Evolutionary conservation across 2,797 vertebrate species (phyloP), one percentile per base, ranked within the genome.

Genomic region (Sardinella longiceps): DNA sequence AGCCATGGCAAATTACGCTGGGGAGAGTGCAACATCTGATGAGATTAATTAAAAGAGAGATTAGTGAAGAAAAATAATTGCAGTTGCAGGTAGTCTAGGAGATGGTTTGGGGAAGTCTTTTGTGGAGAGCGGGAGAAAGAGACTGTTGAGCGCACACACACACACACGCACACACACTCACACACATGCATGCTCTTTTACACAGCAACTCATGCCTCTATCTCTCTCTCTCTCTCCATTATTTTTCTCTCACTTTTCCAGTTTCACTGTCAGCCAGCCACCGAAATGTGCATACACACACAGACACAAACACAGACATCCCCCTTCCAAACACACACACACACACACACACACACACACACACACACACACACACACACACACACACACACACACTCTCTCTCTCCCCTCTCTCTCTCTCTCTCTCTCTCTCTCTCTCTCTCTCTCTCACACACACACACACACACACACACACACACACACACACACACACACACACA

Each of bases 331-430:
- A 25, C 23, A 58, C 23, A n/a, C 56, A 83, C 43, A 48, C 4
- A 33, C 25, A 18, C 46, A 83, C 58, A 20, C n/a, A 48, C n/a
- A 25, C 80, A 81, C 80, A 15, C 74, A 53, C 14, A 23, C 43
- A 63, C 88, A 33, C n/a, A 25, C 14, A 39, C 74, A 39, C 74
- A 89, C 92, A 45, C 50, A 80, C 66, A 37, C 66, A 12, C 50
- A 45, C 58, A 85, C 58, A 25, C 53, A 74, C 23, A 51, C 25
- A 25, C 33, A 58, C 56, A 25, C 23, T n/a, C n/a, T n/a, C n/a
- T n/a, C n/a, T n/a, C n/a, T n/a, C n/a, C n/a, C n/a, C n/a, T n/a
- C n/a, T n/a, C n/a, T n/a, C n/a, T n/a, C n/a, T n/a, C n/a, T n/a
- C n/a, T n/a, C n/a, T n/a, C n/a, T n/a, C n/a, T n/a, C n/a, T n/a